Percentiles rank a stretch among this genome's conserved stretches.
Conservation (phyloP, 2,888 invertebrate species). For the Ectemnius lituratus region DNA sequence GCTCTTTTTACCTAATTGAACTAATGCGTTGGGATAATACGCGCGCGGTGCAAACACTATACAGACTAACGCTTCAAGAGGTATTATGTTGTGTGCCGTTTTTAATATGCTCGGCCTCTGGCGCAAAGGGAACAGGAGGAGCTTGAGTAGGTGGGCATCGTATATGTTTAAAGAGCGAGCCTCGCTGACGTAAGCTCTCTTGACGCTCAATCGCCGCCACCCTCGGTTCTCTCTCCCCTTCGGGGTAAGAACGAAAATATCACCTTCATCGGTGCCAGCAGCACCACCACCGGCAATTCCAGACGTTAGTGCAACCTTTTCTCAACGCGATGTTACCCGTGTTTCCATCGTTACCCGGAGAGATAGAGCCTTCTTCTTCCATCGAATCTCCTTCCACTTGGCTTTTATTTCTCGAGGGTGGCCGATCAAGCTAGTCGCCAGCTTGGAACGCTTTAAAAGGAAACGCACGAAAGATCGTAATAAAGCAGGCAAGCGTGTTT, state of each 20-base stretch:
- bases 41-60: slow-evolving; percentile 4
- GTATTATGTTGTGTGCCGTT: too few relatives aligned
- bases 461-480: slow-evolving; percentile 31
- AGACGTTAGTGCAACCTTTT: slow-evolving; percentile 32
- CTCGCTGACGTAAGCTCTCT: slow-evolving; percentile 21
- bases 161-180: slow-evolving; percentile 4
- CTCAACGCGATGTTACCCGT: slow-evolving; percentile 45
- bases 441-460: slow-evolving; percentile 32
- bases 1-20: background rate
- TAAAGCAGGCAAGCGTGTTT: slow-evolving; percentile 21
- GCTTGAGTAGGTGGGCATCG: background rate
- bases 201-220: slow-evolving; percentile 29
- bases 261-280: slow-evolving; percentile 32
- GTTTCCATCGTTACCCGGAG: slow-evolving; percentile 9
- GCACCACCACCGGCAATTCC: too few relatives aligned
- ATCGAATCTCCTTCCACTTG: background rate
- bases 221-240: slow-evolving; percentile 9
- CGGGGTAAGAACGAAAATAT: slow-evolving; percentile 34
- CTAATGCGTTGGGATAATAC: background rate
- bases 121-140: background rate
- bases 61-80: too few relatives aligned
- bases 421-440: background rate
- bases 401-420: slow-evolving; percentile 22
- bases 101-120: background rate
- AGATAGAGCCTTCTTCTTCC: background rate